Base-by-base conservation (phyloP, 1,140 invertebrate genomes). In the Macrosteles quadrilineatus region DNA sequence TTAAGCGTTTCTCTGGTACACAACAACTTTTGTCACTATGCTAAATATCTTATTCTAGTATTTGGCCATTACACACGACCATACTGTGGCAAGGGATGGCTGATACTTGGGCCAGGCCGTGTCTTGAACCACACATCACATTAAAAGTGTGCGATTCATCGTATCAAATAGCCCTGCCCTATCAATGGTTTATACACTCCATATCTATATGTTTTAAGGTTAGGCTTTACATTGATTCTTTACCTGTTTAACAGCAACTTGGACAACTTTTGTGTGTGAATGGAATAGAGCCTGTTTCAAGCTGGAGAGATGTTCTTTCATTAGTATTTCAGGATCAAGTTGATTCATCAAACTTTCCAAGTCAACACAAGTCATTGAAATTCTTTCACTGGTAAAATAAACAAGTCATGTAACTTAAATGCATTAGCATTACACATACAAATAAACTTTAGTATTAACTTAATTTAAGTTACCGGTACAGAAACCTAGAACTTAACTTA, bases 231-330 rank as follows among this genome's bases (percentile, higher is more conserved):
- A n/a, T n/a, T n/a, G n/a, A n/a, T n/a, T n/a, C n/a, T n/a, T 25
- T 59, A 59, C 55, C 55, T 59, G 55, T 59, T 59, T 59, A 6
- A 59, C 55, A 2, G 55, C 55, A 59, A 59, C 55, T n/a, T 59
- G 55, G 1, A 59, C 55, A 11, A 59, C 55, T 29, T 59, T 59
- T 11, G 55, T 59, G 55, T 59, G 55, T 2, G 55, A 59, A 30
- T 59, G 55, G 25, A 59, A 59, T 25, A 59, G 25, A 11, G 55
- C 55, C 23, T 59, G 55, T 30, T 59, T 59, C 21, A 59, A 29
- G n/a, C 25, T 59, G 12, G 55, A 14, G 9, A 59, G 23, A 25
- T 59, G 55, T 30, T 29, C 14, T 27, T 59, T 59, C 9, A 59
- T 9, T 14, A 59, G 4, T 27, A 59, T 30, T 11, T 27, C 21